Conservation (phyloP, 2,888 invertebrate genomes). For the Caenorhabditis sulstoni region DNA sequence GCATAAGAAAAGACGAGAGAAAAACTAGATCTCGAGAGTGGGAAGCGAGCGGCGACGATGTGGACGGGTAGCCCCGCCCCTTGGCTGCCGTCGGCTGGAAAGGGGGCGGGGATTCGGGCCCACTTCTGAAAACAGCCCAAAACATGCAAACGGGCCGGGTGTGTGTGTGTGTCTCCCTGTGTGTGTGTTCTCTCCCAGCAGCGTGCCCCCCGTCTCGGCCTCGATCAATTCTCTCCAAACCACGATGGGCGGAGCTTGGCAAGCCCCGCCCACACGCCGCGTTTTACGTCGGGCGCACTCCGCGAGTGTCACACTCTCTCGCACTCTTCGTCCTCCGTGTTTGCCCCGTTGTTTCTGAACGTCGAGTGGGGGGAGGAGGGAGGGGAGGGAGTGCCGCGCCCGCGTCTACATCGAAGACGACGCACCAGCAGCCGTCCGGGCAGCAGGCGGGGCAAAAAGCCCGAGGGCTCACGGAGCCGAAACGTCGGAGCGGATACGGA, state of each 20-base stretch:
- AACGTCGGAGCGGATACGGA: no score
- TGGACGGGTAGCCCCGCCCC: conserved; percentile 25
- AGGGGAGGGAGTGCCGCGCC: conserved; percentile 47
- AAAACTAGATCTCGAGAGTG: neutral
- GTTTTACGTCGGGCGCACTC: conserved; percentile 34
- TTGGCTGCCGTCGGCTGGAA: neutral
- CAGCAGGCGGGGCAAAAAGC: neutral
- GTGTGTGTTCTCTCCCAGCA: conserved; percentile 55
- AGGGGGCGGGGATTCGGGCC: conserved; percentile 4
- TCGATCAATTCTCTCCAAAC: conserved; percentile 60
- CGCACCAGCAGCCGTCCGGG: conserved; percentile 26
- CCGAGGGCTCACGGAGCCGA: neutral
- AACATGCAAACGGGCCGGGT: conserved; percentile 57
- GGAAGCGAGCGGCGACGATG: neutral
- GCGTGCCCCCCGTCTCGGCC: conserved; percentile 59
- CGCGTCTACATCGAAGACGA: conserved; percentile 16
- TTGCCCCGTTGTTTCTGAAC: conserved; percentile 55
- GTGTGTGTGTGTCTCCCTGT: conserved; percentile 40
- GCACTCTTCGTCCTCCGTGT: conserved; percentile 46
- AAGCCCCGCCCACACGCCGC: conserved; percentile 49
- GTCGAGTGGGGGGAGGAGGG: conserved; percentile 31
- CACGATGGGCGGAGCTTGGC: conserved; percentile 37
- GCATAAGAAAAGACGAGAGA: neutral
- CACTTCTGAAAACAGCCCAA: conserved; percentile 55
- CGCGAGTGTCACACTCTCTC: conserved; percentile 13